phyloP scores from a whole-genome alignment of 2,797 vertebrate species.

The Neoniphon sammara region DNA sequence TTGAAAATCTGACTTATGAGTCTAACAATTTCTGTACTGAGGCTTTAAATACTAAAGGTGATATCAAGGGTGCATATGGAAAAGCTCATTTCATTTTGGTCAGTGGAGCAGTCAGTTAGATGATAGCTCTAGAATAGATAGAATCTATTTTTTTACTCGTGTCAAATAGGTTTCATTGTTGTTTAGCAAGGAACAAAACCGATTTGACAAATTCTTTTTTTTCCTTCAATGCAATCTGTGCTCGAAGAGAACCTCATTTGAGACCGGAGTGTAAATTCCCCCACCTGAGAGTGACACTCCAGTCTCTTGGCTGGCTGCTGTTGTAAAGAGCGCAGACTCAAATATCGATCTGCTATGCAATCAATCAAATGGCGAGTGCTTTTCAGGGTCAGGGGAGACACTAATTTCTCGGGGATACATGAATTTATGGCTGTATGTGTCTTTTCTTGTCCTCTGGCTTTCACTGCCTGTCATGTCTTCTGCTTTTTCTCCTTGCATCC shows the following conservation, averaged over 20 bases:
- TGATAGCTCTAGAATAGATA: neutral
- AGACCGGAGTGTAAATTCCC: constrained; percentile 19
- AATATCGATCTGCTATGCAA: constrained; percentile 62
- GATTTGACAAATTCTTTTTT: neutral
- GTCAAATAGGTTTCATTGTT: neutral
- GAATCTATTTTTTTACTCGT: too few relatives aligned
- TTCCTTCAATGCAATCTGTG: neutral
- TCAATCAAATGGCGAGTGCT: constrained; percentile 59
- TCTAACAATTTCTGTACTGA: too few relatives aligned
- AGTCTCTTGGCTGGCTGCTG: constrained; percentile 30
- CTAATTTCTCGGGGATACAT: constrained; percentile 52
- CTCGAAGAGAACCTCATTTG: neutral
- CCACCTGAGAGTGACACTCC: constrained; percentile 1
- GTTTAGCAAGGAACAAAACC: neutral
- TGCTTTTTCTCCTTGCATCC: too few relatives aligned
- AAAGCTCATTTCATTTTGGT: neutral
- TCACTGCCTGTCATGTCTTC: constrained; percentile 26
- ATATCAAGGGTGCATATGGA: neutral
- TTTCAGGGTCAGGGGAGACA: constrained; percentile 64
- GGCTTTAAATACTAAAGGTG: too few relatives aligned
- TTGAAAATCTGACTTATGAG: too few relatives aligned
- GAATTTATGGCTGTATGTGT: constrained; percentile 55
- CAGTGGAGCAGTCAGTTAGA: neutral
- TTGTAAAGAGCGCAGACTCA: constrained; percentile 38
- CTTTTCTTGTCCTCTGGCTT: constrained; percentile 31